These are phyloP conservation scores for Typhlichthys eigenmanni DNA, from an alignment of 2,797 vertebrate genomes.

Conservation along the genomic window DNA sequence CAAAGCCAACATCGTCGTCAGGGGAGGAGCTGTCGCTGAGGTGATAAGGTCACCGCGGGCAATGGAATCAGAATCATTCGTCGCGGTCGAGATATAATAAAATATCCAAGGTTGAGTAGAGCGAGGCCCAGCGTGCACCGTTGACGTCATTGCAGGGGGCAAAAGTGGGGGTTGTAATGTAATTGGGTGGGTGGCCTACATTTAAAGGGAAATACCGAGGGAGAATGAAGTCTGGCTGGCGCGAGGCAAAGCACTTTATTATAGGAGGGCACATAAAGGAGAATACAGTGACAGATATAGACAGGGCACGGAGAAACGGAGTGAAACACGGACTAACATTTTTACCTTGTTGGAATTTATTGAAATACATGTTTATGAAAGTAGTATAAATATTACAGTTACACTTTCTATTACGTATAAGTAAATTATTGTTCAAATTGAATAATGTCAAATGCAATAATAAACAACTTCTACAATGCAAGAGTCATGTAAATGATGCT, in stretches of 20 bases:
- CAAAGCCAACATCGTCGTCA: conserved; percentile 46
- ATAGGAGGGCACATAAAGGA: conserved; percentile 16
- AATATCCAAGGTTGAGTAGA: conserved; percentile 3
- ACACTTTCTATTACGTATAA: too few species aligned
- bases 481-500: too few species aligned
- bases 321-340: too few species aligned
- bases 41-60: conserved; percentile 61
- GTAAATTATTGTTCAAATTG: too few species aligned
- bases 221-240: background rate
- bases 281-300: conserved; percentile 23
- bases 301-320: background rate
- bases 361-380: too few species aligned
- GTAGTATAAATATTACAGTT: too few species aligned
- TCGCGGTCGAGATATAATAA: conserved; percentile 17
- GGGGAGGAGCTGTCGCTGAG: conserved; percentile 45
- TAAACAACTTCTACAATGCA: too few species aligned
- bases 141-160: conserved; percentile 23
- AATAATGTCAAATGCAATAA: too few species aligned
- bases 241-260: conserved; percentile 21
- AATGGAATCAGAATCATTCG: conserved; percentile 48
- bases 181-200: conserved; percentile 28
- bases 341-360: too few species aligned
- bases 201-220: conserved; percentile 34
- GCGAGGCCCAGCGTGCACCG: conserved; percentile 5
- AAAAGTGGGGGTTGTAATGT: conserved; percentile 5